Evolutionary conservation across 2,888 invertebrate genomes (phyloP).

Genomic region (Xylota sylvarum): DNA sequence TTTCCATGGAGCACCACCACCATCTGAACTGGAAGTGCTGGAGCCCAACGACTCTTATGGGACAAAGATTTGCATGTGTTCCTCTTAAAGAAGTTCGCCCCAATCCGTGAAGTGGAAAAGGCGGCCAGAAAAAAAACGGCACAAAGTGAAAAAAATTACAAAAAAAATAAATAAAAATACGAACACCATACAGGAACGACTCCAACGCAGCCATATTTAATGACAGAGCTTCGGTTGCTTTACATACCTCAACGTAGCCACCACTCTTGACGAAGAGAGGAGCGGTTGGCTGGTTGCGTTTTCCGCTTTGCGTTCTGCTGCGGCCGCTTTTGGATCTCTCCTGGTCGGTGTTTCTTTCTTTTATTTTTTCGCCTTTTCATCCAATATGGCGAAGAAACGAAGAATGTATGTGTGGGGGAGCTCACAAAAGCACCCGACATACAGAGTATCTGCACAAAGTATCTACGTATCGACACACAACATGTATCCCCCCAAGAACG

Average conservation of each 20-base stretch:
- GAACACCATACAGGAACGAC: slow-evolving; percentile 65
- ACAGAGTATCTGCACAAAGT: slow-evolving; percentile 49
- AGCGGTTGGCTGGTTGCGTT: slow-evolving; percentile 64
- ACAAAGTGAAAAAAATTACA: slow-evolving; percentile 27
- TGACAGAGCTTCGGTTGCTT: slow-evolving; percentile 77
- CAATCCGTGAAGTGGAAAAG: slow-evolving; percentile 69
- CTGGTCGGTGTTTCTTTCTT: slow-evolving; percentile 37
- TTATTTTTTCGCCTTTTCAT: slow-evolving; percentile 29
- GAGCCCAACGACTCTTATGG: slow-evolving; percentile 40
- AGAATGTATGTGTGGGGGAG: slow-evolving; percentile 59
- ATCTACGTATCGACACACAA: slow-evolving; percentile 33
- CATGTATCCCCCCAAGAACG: slow-evolving; percentile 34
- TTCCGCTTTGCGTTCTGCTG: slow-evolving; percentile 46
- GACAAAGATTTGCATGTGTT: slow-evolving; percentile 72
- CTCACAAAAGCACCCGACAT: slow-evolving; percentile 50
- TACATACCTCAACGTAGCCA: slow-evolving; percentile 71
- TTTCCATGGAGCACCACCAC: slow-evolving; percentile 42
- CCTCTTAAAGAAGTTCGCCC: slow-evolving; percentile 56
- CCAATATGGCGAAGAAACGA: slow-evolving; percentile 69
- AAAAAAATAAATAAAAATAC: slow-evolving; percentile 38
- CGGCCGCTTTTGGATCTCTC: slow-evolving; percentile 61
- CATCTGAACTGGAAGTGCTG: slow-evolving; percentile 32
- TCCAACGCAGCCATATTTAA: slow-evolving; percentile 78
- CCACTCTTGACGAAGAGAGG: slow-evolving; percentile 68
- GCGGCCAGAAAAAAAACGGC: slow-evolving; percentile 59